Base-by-base conservation (phyloP, 2,113 vertebrate genomes). In the Mesitornis unicolor region DNA sequence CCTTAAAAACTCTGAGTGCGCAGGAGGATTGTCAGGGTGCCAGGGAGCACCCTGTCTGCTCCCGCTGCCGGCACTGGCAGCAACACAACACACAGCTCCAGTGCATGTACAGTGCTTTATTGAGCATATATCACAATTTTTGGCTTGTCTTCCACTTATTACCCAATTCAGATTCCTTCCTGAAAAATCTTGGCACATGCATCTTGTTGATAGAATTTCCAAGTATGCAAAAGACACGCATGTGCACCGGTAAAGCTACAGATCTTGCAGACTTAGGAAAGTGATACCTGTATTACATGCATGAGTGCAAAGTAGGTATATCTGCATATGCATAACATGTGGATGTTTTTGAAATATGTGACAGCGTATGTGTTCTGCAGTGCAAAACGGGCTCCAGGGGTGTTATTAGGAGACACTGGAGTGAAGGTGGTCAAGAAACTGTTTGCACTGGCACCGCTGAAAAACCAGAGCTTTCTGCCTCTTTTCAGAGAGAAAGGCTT, bases 361-460 rank as follows among this genome's bases (percentile, higher is more conserved):
- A 79, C 60, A 81, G 47, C 74, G n/a, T 9, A 9, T 43, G 36
- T 40, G 75, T 59, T n/a, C 45, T 70, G 64, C 50, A n/a, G 54
- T 26, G 60, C 16, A 75, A 51, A 9, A 4, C n/a, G 6, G 16
- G 24, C n/a, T 65, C 83, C 36, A 8, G 42, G 64, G 48, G 4
- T 63, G 1, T 50, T 67, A 12, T 75, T 76, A 73, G 45, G 65
- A 81, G 61, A 42, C 26, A 9, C 38, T 50, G 42, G 45, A 89
- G 75, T 17, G 59, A 54, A 61, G 53, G 81, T 50, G 57, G 25
- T 60, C 84, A 82, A 85, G 61, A 83, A 94, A 79, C 31, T 93
- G 56, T 96, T 95, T 94, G 78, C 70, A 50, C 50, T 96, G 94
- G 89, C 87, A 90, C 54, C 0, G 9, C 84, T 88, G 77, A 76